Evolutionary conservation across 2,797 vertebrate species (phyloP), one percentile per base, ranked within the genome.

Genomic region (Gymnopithys bicolor): DNA sequence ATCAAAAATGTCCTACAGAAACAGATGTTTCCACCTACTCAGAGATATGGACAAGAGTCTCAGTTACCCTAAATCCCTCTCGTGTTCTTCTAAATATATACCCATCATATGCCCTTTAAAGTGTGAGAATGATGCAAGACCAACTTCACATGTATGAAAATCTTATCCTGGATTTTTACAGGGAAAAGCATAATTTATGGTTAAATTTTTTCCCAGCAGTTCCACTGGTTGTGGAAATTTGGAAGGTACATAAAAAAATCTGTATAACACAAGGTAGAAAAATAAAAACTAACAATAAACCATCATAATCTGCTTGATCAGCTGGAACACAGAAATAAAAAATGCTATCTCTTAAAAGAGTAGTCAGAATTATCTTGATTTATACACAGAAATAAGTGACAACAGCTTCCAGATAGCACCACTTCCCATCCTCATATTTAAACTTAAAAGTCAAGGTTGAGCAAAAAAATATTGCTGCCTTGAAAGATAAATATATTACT

Each of bases 401-500:
- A 95, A 95, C 66, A 93, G 53, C 70, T 85, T 77, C 90, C 43
- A 92, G 90, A 91, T 58, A 94, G 33, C 74, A 82, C 28, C 46
- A 82, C 35, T 95, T 88, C 77, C 64, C 83, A 87, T 41, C 81
- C 15, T 1, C 56, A 83, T 87, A 90, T 92, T 93, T 74, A 84
- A 95, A 84, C 85, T 74, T 84, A 56, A 48, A 95, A 95, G 92
- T 95, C 90, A 94, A 91, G 88, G 77, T 87, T 95, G 95, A 95
- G 70, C 58, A 69, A 67, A 94, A 93, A 96, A 97, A 96, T 96
- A 97, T 91, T 96, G 89, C 90, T 92, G 92, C 89, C 87, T 77
- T 90, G 62, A 95, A 97, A 81, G 74, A 96, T 95, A 97, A 97
- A 96, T 92, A 84, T 82, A 95, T 97, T 94, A 96, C 87, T 88